Base-by-base conservation (phyloP, 2,888 invertebrate genomes). In the Ochropleura leucogaster region DNA sequence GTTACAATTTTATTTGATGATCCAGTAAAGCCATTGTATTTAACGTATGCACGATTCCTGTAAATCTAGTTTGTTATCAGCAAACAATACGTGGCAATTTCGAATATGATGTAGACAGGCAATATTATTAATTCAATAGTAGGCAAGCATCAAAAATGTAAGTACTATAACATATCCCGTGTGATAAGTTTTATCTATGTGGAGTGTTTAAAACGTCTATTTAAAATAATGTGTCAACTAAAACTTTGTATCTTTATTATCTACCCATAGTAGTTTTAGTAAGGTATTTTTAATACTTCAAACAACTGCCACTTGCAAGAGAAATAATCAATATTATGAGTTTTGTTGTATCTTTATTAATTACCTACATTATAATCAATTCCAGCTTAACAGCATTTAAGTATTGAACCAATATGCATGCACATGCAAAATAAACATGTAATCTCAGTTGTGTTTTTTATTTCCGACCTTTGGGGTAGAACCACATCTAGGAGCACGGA, bases 381-480 rank as follows among this genome's bases (percentile, higher is more conserved):
- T 69, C 70, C 72, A 82, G 87, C 76, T 81, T 87, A 72, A 60
- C 68, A 74, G 65, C 65, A 79, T 78, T 71, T 72, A 80, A 69
- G 40, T 77, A 70, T 75, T 83, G 65, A 74, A 68, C 49, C 72
- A 74, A 74, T 71, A 79, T 76, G 72, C 77, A 84, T 74, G 83
- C 74, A 79, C 73, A 79, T 83, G 75, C 80, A 74, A 80, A 87
- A 85, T 89, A 88, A 87, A 88, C 63, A 67, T 86, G 74, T 88
- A 87, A 85, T 86, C 86, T 87, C 70, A 74, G 8, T 66, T 67
- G 44, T 74, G 49, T 75, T 72, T 73, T 46, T 72, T 83, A 84
- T 76, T 80, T 74, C 44, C 0, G n/a, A 20, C 16, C 8, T 5
- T 14, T 46, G 30, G 30, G 4, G 16, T 20, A 30, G 30, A 16